Base-by-base conservation (phyloP, 2,888 invertebrate species). In the Drosophila quinaria region DNA sequence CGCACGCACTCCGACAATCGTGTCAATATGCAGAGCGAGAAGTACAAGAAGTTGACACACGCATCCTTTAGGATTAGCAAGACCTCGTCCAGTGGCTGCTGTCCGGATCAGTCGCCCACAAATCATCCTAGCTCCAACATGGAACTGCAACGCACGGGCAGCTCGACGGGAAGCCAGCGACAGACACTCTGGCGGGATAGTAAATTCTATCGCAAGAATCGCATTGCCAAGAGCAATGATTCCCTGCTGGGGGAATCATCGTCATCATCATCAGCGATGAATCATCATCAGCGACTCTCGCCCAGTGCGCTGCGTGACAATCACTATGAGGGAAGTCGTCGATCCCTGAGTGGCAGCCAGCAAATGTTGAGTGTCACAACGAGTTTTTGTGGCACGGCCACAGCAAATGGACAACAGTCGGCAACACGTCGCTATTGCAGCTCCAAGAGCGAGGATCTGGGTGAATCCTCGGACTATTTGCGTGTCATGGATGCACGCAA, bases 171-270 rank as follows among this genome's bases (percentile, higher is more conserved):
- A 47, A 89, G 82, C 19, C 84, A 89, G 51, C 90, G 93, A 0
- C 92, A 92, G 47, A 91, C 91, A 0, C 84, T 93, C 59, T 93
- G 93, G 93, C 90, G 92, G 4, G 93, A 92, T 56, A 93, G 93
- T 47, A 92, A 92, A 52, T 92, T 93, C 74, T 93, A 93, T 77
- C 90, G 92, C n/a, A 92, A 93, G 74, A 93, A 91, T 76, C 92
- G 92, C 56, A 92, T 93, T 35, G 93, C 93, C 64, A 92, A 93
- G 77, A 93, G 93, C 22, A 93, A 93, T 68, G 93, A 93, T 71
- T 93, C 93, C 1, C 80, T 93, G 54, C 76, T 92, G 66, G 93
- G n/a, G 8, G n/a, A 92, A 92, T 61, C 90, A 89, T 5, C 25
- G 1, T 25, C 5, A n/a, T 25, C 25, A 25, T 25, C 22, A 13